Percentiles rank a stretch among this genome's conserved stretches.
These are phyloP conservation scores for Heterodera filipjevi DNA, from an alignment of 2,888 invertebrate species.

Conservation along the genomic window DNA sequence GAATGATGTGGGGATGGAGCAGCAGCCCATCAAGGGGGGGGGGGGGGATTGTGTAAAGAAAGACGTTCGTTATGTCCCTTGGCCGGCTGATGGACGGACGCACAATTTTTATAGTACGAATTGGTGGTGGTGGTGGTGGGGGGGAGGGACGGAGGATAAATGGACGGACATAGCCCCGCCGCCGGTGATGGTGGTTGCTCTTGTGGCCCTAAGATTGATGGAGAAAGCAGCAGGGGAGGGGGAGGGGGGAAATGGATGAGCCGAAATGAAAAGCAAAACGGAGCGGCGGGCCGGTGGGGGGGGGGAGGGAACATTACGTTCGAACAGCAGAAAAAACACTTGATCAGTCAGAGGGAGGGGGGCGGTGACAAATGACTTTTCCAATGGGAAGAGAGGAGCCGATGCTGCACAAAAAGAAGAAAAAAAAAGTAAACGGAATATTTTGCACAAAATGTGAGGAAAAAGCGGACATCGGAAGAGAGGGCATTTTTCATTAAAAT, in stretches of 20 bases:
- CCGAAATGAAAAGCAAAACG: neutral
- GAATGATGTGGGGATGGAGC: neutral
- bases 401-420: neutral
- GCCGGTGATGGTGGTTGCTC: neutral
- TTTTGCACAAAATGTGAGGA: neutral
- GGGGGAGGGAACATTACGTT: slow-evolving; percentile 12
- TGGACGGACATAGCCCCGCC: neutral
- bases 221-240: neutral
- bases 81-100: neutral
- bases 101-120: slow-evolving; percentile 10
- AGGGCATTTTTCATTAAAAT: neutral
- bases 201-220: neutral
- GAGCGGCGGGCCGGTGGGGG: neutral
- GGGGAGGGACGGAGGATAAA: slow-evolving; percentile 12
- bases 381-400: neutral
- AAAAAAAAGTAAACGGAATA: no score
- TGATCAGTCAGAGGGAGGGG: neutral
- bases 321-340: slow-evolving; percentile 5
- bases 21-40: neutral
- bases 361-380: neutral
- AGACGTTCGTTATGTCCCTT: neutral
- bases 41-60: neutral
- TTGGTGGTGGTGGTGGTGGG: neutral
- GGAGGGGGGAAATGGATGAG: neutral
- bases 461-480: neutral